A percentile compares a stretch with the other conserved stretches of the same genome.
These are phyloP conservation scores for Stomatorhinus walkeri DNA, from an alignment of 2,797 vertebrate species.

Conservation along the genomic window DNA sequence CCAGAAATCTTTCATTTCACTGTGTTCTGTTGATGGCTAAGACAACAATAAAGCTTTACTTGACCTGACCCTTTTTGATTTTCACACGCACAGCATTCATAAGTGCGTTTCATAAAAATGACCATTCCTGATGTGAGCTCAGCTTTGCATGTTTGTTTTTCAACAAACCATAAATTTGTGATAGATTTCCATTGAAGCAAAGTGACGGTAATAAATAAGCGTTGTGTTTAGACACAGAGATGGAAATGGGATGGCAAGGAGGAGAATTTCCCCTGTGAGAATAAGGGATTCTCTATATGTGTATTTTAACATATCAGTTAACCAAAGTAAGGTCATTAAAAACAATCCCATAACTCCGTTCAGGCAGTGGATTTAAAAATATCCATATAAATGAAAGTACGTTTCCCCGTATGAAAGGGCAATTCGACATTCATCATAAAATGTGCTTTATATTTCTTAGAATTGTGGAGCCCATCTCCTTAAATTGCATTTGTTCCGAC, in stretches of 20 bases:
- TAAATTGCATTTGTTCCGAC: conserved; percentile 63
- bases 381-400: background rate
- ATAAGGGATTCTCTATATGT: background rate
- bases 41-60: background rate
- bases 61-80: background rate
- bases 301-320: background rate
- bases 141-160: background rate
- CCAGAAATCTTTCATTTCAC: background rate
- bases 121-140: background rate
- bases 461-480: conserved; percentile 32
- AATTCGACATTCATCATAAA: conserved; percentile 30
- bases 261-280: background rate
- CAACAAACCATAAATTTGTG: background rate
- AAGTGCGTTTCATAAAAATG: background rate
- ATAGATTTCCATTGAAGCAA: background rate
- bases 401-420: background rate
- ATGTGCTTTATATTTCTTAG: conserved; percentile 34
- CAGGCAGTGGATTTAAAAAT: background rate
- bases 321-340: background rate
- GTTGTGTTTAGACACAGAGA: background rate
- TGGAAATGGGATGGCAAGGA: background rate
- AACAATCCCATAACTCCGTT: background rate
- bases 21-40: background rate
- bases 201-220: background rate
- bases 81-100: background rate